Base-by-base conservation (phyloP, 2,797 vertebrate genomes). In the Choloepus didactylus region DNA sequence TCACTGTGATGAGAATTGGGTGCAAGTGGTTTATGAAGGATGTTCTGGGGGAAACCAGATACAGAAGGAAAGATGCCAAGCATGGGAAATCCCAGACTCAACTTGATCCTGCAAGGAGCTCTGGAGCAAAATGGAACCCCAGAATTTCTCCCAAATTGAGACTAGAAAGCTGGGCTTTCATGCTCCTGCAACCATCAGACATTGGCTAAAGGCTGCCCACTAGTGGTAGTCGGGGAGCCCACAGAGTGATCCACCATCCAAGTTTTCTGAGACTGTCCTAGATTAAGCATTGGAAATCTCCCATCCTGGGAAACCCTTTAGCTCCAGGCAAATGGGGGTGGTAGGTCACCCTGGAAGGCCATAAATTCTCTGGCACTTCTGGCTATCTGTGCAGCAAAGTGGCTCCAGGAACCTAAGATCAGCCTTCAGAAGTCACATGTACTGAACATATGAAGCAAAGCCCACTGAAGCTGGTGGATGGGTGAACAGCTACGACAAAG, bases 401-500 rank as follows among this genome's bases (percentile, higher is more conserved):
- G 5, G 3, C 59, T 62, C 73, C 25, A 6, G 2, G 8, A 70
- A 41, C 29, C 69, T 38, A 73, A 77, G 9, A 8, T 56, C 44
- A 72, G 23, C 41, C 75, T 93, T 83, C 70, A 60, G 11, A 70
- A 82, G 62, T 84, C 76, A 49, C 44, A 54, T 31, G 16, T 49
- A 35, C 16, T 83, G 41, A 23, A 38, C 19, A 41, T 2, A 11
- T 2, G 46, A 38, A 38, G 8, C 7, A 54, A 80, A 2, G 9
- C 25, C 21, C 54, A 31, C 0, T 7, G 1, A 56, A 66, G 46
- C 59, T 46, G 62, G 21, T 29, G 23, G 23, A 16, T 16, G 9
- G 23, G 7, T 49, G 38, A 23, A 51, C 4, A 46, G 31, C n/a
- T 25, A 21, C 0, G 7, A 29, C 23, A 2, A 0, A 21, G 19